phyloP scores from a whole-genome alignment of 2,797 vertebrate genomes.

The Florisuga fusca region DNA sequence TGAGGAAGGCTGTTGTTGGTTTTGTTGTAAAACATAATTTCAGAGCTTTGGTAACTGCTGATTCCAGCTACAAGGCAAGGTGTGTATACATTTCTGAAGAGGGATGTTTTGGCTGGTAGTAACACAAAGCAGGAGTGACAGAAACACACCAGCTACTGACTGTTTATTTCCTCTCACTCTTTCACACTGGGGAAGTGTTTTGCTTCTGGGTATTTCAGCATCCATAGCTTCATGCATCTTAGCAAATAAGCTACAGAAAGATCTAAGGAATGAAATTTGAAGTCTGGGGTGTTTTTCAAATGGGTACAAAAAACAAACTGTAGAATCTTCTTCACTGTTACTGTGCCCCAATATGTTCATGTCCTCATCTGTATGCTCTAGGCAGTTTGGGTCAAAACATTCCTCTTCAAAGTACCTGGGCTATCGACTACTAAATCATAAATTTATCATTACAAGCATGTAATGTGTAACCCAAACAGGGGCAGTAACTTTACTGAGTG shows the following conservation, averaged over 20 bases:
- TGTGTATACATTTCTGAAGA: background rate
- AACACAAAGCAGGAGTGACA: background rate
- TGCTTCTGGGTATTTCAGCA: background rate
- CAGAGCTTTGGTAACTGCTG: background rate
- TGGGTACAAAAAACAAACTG: background rate
- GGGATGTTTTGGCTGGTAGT: background rate
- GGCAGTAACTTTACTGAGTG: background rate
- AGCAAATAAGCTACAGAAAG: background rate
- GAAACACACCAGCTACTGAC: fast-evolving
- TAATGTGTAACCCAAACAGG: background rate
- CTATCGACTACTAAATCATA: background rate
- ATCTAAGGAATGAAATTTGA: background rate
- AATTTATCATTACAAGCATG: background rate
- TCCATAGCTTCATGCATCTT: background rate
- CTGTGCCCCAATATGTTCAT: fast-evolving
- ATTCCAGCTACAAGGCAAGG: background rate
- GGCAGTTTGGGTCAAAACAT: background rate
- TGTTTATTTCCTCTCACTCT: background rate
- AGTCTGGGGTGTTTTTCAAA: background rate
- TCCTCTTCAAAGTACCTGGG: background rate
- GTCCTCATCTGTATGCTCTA: background rate
- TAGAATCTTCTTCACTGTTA: background rate
- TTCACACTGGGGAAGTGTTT: background rate
- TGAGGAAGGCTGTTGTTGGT: background rate
- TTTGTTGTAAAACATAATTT: background rate